Evolutionary conservation across 2,113 vertebrate species (phyloP), one percentile per base, ranked within the genome.

Genomic region (Gadus macrocephalus): DNA sequence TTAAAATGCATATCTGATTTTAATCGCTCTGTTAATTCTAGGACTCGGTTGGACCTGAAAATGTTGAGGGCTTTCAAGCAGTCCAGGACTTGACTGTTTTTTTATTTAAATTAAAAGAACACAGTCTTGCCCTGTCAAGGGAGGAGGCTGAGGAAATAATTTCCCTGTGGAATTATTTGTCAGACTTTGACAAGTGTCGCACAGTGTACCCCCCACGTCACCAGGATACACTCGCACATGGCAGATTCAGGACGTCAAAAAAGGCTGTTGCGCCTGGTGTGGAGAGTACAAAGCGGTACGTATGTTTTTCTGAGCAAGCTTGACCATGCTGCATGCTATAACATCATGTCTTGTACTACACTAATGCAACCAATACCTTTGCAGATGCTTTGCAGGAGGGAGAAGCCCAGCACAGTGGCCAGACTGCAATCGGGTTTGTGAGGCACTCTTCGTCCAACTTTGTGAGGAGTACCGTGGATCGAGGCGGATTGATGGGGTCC

Each of bases 121-220:
- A 15, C 58, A 59, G 58, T 59, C 58, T 59, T 59, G 58, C 58
- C 58, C 58, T 17, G 58, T 59, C 58, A 59, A 59, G 58, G n/a
- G 58, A 59, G 58, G 58, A 59, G 58, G 58, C 58, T 17, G 58
- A 15, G 1, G 15, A 59, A 59, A 59, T 59, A 5, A 59, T n/a
- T 59, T 5, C 16, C 58, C 58, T 59, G n/a, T 59, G 58, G 58
- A 5, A 17, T 15, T 17, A n/a, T 14, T 59, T 59, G 58, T 59
- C 58, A 5, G 58, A 59, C 15, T 59, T 17, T 59, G 58, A 59
- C 58, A 59, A 59, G n/a, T 5, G 11, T 5, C 11, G 58, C 58
- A 59, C 58, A 59, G n/a, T 59, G n/a, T 59, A 59, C 58, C 16
- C 58, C 16, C 53, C 3, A 16, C 53, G 53, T 55, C 53, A 55